Evolutionary conservation across 1,140 invertebrate species (phyloP).

Genomic region (Akabosia matsudoensis): DNA sequence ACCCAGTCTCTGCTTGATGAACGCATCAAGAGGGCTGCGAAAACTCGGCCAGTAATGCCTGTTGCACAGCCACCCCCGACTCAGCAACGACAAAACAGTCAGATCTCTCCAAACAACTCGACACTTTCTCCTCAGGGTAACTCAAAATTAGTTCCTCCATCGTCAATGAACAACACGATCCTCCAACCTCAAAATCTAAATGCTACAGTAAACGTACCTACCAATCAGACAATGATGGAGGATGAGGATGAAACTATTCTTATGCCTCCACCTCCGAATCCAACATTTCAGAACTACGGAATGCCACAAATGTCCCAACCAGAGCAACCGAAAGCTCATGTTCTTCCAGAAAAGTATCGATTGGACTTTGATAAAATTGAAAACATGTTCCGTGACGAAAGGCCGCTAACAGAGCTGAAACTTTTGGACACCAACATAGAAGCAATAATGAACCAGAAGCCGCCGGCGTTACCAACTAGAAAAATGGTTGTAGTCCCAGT

Average conservation of each 20-base stretch:
- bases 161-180: not conserved
- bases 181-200: conserved; percentile 19
- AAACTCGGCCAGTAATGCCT: conserved; percentile 57
- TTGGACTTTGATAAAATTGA: conserved; percentile 37
- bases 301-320: not conserved
- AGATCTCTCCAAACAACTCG: not conserved
- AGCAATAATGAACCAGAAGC: conserved; percentile 27
- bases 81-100: not conserved
- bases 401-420: conserved; percentile 32
- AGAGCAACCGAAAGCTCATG: not conserved
- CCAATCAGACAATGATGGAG: not conserved
- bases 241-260: not conserved
- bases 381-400: conserved; percentile 40
- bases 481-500: conserved; percentile 6
- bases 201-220: not conserved
- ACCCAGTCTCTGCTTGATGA: conserved; percentile 90
- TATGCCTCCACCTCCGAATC: not conserved
- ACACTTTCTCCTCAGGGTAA: not conserved
- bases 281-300: not conserved
- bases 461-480: conserved; percentile 32
- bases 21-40: conserved; percentile 82
- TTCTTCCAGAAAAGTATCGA: conserved; percentile 38
- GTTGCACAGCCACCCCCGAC: conserved; percentile 10
- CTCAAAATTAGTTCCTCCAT: not conserved
- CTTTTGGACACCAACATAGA: conserved; percentile 39